Evolutionary conservation across 2,888 invertebrate genomes (phyloP), one percentile per base, ranked within the genome.

Genomic region (Rhaphigaster nebulosa): DNA sequence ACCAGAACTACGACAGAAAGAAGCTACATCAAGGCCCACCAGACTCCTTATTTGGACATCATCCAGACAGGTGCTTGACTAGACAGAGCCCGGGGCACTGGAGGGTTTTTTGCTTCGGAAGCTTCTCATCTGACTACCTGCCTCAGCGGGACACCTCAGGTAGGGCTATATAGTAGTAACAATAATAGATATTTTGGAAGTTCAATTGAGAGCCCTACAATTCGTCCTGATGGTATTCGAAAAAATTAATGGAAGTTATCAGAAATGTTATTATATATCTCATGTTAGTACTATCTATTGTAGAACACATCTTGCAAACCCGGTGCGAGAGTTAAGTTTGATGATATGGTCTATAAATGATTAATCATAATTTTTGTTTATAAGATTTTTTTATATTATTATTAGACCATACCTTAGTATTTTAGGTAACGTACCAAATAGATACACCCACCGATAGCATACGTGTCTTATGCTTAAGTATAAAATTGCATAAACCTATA

Each of bases 51-150:
- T 76, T 38, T 20, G 70, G 70, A 76, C 34, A 76, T 1, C 12
- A 29, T 15, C 34, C 70, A 76, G 70, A 38, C 70, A 76, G 34
- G 70, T 76, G 70, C 38, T 20, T 20, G 15, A 10, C 70, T 76
- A 76, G 38, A 4, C 70, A 23, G 23, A 1, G 4, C 29, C 3
- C 13, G 34, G 70, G 20, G 60, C 1, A 29, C 20, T 38, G 38
- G 70, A 76, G 70, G 23, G 70, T 76, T 76, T 76, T 76, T 76
- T 76, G 70, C 70, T 38, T 38, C 70, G 70, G 70, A 29, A 76
- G 70, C 38, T 76, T 8, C 70, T 76, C 70, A 76, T 76, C 29
- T 38, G 70, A 76, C 70, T 76, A 76, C 70, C 70, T 76, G 70
- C 70, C 70, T 38, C 34, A 38, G 15, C 10, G 8, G 70, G 34